A percentile compares a stretch with the other conserved stretches of the same genome.
phyloP scores from a whole-genome alignment of 2,113 vertebrate genomes.

The Pavo muticus region DNA sequence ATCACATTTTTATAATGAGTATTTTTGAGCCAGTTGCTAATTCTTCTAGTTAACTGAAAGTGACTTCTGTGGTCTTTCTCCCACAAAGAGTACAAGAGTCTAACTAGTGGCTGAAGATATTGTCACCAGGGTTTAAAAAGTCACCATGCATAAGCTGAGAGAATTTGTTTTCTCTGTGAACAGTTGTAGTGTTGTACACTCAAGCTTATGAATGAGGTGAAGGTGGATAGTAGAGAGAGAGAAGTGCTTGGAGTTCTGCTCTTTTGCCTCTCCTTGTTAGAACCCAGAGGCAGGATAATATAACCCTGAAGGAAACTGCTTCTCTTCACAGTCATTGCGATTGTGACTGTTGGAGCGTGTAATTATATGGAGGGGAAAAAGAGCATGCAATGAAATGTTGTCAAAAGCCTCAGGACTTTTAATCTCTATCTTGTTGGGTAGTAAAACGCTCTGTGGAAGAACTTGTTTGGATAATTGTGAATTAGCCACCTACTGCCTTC shows the following conservation, averaged over 20 bases:
- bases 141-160: background rate
- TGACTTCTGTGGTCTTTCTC: conserved; percentile 57
- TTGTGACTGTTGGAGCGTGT: conserved; percentile 42
- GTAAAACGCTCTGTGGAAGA: conserved; percentile 19
- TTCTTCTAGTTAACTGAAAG: conserved; percentile 68
- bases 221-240: background rate
- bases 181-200: background rate
- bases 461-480: conserved; percentile 47
- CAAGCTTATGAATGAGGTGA: background rate
- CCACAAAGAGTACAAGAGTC: background rate
- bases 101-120: background rate
- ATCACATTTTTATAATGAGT: conserved; percentile 51
- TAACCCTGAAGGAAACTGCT: conserved; percentile 35
- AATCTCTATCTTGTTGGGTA: conserved; percentile 10
- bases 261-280: background rate
- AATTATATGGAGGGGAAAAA: conserved; percentile 27
- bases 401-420: conserved; percentile 51
- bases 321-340: background rate
- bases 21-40: conserved; percentile 69
- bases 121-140: background rate
- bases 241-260: background rate
- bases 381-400: conserved; percentile 18
- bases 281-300: conserved; percentile 4
- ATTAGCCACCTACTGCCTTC: conserved; percentile 13
- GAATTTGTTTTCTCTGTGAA: background rate